A percentile compares a stretch with the other conserved stretches of the same genome.
Conservation (phyloP, 2,113 vertebrate genomes). For the Malaclemys terrapin region DNA sequence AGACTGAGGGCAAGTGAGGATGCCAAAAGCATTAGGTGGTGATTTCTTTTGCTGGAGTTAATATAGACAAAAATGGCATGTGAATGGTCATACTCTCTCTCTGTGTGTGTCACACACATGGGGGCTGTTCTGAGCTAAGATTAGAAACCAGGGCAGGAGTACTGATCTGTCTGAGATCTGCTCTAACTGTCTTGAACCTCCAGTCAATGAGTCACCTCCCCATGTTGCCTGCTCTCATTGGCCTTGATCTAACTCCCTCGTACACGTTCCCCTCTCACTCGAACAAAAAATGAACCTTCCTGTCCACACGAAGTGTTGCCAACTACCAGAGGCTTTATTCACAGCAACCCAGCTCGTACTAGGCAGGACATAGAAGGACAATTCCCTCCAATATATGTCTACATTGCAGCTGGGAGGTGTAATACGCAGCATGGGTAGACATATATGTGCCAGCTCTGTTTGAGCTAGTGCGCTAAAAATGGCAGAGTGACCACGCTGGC, state of each 20-base stretch:
- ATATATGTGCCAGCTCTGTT: background rate
- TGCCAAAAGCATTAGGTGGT: too few species aligned
- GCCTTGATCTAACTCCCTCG: too few species aligned
- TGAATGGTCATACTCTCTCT: too few species aligned
- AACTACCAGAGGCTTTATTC: background rate
- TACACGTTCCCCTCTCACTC: too few species aligned
- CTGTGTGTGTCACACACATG: rapidly evolving
- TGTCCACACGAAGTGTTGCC: background rate
- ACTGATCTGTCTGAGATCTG: background rate
- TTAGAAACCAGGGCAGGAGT: background rate
- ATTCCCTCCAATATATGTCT: background rate
- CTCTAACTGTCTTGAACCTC: too few species aligned
- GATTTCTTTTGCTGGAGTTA: background rate
- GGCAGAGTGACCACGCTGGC: background rate
- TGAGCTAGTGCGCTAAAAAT: background rate
- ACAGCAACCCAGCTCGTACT: too few species aligned
- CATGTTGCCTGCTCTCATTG: too few species aligned
- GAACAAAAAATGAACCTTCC: background rate
- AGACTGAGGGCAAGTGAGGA: background rate
- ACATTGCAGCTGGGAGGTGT: background rate
- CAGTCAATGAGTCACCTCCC: too few species aligned
- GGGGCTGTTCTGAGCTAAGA: background rate
- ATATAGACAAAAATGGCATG: background rate
- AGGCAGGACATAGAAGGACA: background rate
- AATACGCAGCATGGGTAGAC: background rate